Percentiles rank a stretch among this genome's conserved stretches.
These are phyloP conservation scores for Didymodactylos carnosus DNA, from an alignment of 2,888 invertebrate genomes.

Conservation along the genomic window DNA sequence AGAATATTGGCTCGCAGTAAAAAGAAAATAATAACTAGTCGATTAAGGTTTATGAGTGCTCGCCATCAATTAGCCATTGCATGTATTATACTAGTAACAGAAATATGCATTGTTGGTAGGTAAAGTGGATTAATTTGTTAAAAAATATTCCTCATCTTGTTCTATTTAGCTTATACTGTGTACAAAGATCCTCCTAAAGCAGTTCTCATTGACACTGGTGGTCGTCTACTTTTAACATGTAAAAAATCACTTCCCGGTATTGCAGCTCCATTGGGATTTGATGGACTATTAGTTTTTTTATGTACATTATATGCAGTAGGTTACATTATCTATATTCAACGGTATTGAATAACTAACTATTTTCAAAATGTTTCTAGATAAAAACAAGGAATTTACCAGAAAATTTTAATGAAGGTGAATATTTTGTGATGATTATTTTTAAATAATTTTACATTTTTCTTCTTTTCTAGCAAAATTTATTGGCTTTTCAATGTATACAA, in stretches of 20 bases:
- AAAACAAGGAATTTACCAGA: slow-evolving; percentile 71
- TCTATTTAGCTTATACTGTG: background rate
- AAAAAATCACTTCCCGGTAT: background rate
- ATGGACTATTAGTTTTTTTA: slow-evolving; percentile 48
- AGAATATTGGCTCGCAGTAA: slow-evolving; percentile 91
- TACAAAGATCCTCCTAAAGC: background rate
- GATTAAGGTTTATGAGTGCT: slow-evolving; percentile 49
- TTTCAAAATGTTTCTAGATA: slow-evolving; percentile 17
- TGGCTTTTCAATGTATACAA: slow-evolving; percentile 97
- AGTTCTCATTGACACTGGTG: slow-evolving; percentile 15
- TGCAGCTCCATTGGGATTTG: slow-evolving; percentile 55
- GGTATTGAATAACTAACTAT: slow-evolving; percentile 37
- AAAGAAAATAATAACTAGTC: slow-evolving; percentile 62
- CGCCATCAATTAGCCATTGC: slow-evolving; percentile 49
- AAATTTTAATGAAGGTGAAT: slow-evolving; percentile 60
- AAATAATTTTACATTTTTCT: background rate
- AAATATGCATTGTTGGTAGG: slow-evolving; percentile 48
- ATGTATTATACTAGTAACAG: slow-evolving; percentile 60
- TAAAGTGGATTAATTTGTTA: background rate
- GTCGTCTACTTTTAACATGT: slow-evolving; percentile 29
- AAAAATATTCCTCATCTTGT: background rate
- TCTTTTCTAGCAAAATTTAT: slow-evolving; percentile 38
- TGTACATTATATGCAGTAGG: slow-evolving; percentile 80
- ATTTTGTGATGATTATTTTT: slow-evolving; percentile 37
- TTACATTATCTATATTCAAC: background rate